phyloP scores from a whole-genome alignment of 2,888 invertebrate genomes.

The Metellina segmentata region DNA sequence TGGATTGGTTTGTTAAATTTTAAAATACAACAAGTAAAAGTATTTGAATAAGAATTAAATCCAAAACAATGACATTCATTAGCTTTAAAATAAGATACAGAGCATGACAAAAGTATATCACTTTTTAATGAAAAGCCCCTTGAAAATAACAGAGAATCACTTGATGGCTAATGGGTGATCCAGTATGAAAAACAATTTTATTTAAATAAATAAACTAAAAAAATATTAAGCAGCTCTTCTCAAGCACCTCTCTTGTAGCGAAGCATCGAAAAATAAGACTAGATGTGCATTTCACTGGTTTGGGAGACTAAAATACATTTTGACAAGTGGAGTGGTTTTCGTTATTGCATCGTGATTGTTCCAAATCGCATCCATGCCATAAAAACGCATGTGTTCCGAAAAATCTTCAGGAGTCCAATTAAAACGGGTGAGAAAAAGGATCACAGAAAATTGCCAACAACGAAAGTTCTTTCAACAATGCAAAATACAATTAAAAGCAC shows the following conservation, averaged over 20 bases:
- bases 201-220: background rate
- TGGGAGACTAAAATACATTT: background rate
- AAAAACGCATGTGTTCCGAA: slow-evolving; percentile 9
- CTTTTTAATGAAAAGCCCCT: too few species aligned
- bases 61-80: background rate
- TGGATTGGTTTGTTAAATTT: background rate
- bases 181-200: slow-evolving; percentile 22
- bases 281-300: background rate
- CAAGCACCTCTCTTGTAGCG: background rate
- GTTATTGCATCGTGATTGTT: background rate
- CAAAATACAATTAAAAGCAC: slow-evolving; percentile 32
- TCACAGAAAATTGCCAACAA: slow-evolving; percentile 31
- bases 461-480: slow-evolving; percentile 34
- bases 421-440: slow-evolving; percentile 26
- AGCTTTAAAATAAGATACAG: too few species aligned
- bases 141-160: slow-evolving; percentile 3
- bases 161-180: slow-evolving; percentile 36
- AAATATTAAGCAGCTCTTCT: background rate
- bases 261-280: background rate
- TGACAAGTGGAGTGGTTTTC: background rate
- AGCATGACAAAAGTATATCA: too few species aligned
- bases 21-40: background rate
- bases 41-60: background rate
- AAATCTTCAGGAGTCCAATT: slow-evolving; percentile 22
- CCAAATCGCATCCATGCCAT: slow-evolving; percentile 33